Evolutionary conservation across 2,113 vertebrate genomes (phyloP), one percentile per base, ranked within the genome.

Genomic region (Psittacara wagleri): DNA sequence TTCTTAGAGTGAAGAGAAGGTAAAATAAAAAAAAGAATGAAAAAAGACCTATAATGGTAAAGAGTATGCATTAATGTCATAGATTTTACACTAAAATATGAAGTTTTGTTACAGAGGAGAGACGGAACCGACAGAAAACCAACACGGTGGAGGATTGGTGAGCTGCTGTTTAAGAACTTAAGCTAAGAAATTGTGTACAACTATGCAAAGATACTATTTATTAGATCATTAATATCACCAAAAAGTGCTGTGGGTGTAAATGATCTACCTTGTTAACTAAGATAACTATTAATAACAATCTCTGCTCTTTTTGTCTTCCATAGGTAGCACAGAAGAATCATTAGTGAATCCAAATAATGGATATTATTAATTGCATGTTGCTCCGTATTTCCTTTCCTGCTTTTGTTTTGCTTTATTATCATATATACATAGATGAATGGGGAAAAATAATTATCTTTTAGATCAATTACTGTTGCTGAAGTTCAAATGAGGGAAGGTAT

Each of bases 71-170:
- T 55, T 64, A 55, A 49, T 44, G 22, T 33, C 41, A 70, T 28
- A 31, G 33, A 12, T 66, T 64, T 82, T 5, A 17, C 75, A 75
- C 43, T 68, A 69, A 95, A 92, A 79, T 73, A 28, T 7, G 18
- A 76, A 93, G 90, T 80, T 94, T 7, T 86, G 41, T 95, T 95
- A 54, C 85, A 96, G 82, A 80, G 11, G 81, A 70, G 52, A 61
- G 41, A 66, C 2, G 9, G 63, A 83, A 88, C 11, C 28, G 49
- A 25, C 0, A 3, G 54, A 76, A 89, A 73, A 22, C 33, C 66
- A 61, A 78, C 13, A 31, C 1, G 1, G 77, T 46, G 72, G 49
- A 88, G 22, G 31, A 88, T 10, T 2, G 9, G 24, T 79, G 31
- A 96, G 43, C 72, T 69, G 43, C n/a, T 28, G 9, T 85, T 94